These are phyloP conservation scores for Hetaerina americana DNA, from an alignment of 1,140 invertebrate genomes.

Conservation along the genomic window DNA sequence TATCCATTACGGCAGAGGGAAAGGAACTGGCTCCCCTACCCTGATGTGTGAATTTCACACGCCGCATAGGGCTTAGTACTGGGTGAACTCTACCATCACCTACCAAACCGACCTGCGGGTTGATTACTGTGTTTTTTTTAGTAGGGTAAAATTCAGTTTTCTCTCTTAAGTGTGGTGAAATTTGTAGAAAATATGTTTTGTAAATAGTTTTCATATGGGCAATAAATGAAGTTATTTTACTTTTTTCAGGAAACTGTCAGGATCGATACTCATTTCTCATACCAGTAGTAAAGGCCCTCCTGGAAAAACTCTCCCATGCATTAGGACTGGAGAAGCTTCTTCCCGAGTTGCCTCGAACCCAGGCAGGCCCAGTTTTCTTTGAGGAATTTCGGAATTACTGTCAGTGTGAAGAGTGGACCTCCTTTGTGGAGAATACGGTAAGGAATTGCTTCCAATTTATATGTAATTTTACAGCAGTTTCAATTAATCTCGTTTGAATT, in stretches of 20 bases:
- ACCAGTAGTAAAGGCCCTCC: slow-evolving; percentile 45
- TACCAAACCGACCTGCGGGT: too few relatives aligned
- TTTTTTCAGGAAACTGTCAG: slow-evolving; percentile 30
- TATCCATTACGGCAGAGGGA: too few relatives aligned
- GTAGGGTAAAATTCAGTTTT: not conserved
- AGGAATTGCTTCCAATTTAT: too few relatives aligned
- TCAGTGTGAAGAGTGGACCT: slow-evolving; percentile 40
- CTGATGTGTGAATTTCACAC: too few relatives aligned
- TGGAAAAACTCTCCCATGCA: slow-evolving; percentile 38
- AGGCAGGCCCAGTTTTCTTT: slow-evolving; percentile 42
- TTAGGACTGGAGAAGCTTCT: slow-evolving; percentile 37
- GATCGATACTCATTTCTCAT: slow-evolving; percentile 49
- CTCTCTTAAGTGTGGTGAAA: too few relatives aligned
- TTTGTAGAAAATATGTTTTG: too few relatives aligned
- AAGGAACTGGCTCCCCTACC: too few relatives aligned
- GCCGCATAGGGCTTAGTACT: too few relatives aligned
- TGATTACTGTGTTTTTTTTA: not conserved
- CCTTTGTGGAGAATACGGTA: not conserved
- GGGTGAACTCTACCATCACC: too few relatives aligned
- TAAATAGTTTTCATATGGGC: too few relatives aligned
- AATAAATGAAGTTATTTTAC: not conserved
- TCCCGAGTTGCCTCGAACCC: slow-evolving; percentile 37
- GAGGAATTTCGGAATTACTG: slow-evolving; percentile 45
- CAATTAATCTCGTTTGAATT: too few relatives aligned
- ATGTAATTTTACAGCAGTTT: too few relatives aligned